phyloP scores from a whole-genome alignment of 2,113 vertebrate species.

The Hypanus sabinus region DNA sequence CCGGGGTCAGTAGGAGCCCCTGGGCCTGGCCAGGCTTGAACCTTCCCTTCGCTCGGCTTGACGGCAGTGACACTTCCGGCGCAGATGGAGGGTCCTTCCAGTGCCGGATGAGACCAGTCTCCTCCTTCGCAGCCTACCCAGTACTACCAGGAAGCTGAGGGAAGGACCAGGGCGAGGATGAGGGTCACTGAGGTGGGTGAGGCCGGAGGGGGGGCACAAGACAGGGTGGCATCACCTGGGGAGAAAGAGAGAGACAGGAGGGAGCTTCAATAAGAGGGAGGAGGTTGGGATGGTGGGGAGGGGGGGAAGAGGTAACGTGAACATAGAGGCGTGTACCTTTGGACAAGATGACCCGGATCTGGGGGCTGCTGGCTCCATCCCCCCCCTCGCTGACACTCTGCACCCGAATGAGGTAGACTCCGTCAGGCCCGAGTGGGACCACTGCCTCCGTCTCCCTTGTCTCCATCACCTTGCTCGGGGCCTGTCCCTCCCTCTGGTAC shows the following conservation, averaged over 20 bases:
- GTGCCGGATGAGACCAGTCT: not conserved
- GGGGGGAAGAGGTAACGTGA: not conserved
- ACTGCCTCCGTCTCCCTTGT: conserved; percentile 82
- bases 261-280: not conserved
- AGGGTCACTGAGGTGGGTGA: conserved; percentile 24
- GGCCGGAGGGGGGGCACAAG: conserved; percentile 38
- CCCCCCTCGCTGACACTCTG: conserved; percentile 83
- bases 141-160: conserved; percentile 33
- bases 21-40: too few relatives aligned
- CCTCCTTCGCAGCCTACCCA: too few relatives aligned
- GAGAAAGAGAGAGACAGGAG: not conserved
- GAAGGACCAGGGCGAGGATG: not conserved
- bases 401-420: conserved; percentile 87
- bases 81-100: too few relatives aligned
- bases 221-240: not conserved
- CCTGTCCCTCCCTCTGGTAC: conserved; percentile 80
- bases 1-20: too few relatives aligned
- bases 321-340: conserved; percentile 56
- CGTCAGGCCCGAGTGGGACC: conserved; percentile 78
- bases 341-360: conserved; percentile 71
- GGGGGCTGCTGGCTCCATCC: conserved; percentile 75
- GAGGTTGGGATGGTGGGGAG: not conserved
- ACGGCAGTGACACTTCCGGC: too few relatives aligned
- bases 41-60: too few relatives aligned
- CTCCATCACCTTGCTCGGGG: conserved; percentile 78